phyloP scores from a whole-genome alignment of 2,113 vertebrate species.

The Microcebus jonahi region DNA sequence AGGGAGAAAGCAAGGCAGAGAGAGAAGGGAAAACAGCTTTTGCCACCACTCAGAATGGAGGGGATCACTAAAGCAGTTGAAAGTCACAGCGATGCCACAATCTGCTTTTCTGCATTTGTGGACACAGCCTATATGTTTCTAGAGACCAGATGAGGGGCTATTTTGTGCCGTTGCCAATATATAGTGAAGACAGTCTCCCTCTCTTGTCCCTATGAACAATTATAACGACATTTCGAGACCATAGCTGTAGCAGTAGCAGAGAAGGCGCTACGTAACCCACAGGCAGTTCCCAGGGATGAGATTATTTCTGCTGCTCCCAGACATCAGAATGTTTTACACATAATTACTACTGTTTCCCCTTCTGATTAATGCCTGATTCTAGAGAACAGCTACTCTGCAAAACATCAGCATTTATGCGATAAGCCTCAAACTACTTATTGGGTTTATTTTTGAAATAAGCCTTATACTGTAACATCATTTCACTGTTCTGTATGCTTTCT shows the following conservation, averaged over 20 bases:
- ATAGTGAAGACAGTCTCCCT: neutral
- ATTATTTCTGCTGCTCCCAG: conserved; percentile 52
- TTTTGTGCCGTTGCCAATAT: conserved; percentile 33
- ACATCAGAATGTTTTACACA: conserved; percentile 56
- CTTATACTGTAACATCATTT: neutral
- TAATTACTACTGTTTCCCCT: conserved; percentile 51
- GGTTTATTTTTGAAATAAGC: conserved; percentile 50
- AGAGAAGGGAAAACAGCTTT: neutral
- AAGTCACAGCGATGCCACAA: neutral
- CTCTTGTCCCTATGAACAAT: conserved; percentile 8
- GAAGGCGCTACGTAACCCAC: neutral
- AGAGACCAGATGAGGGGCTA: neutral
- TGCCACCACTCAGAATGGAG: neutral
- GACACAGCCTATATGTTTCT: neutral
- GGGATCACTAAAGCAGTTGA: neutral
- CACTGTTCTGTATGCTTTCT: neutral
- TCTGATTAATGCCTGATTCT: conserved; percentile 42
- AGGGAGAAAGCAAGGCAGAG: neutral
- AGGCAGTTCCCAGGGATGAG: conserved; percentile 8
- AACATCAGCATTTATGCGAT: conserved; percentile 13
- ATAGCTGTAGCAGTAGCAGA: neutral
- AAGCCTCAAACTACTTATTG: conserved; percentile 19
- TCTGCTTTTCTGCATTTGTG: conserved; percentile 7
- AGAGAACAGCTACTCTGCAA: conserved; percentile 30
- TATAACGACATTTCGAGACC: conserved; percentile 15